A percentile compares a stretch with the other conserved stretches of the same genome.
phyloP scores from a whole-genome alignment of 2,797 vertebrate species.

The Gila robusta region DNA sequence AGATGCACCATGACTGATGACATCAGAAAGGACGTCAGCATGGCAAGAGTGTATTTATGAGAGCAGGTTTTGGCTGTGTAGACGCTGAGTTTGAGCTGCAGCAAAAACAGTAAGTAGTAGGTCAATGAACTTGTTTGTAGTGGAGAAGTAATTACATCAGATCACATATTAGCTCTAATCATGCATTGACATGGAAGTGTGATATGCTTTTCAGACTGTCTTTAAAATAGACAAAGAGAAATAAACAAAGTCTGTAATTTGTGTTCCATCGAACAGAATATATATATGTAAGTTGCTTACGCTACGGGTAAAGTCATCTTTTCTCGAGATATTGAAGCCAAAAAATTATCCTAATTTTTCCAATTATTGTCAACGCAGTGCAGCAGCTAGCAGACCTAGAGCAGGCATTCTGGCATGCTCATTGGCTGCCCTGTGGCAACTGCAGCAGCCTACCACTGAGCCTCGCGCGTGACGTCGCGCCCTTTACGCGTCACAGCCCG shows the following conservation, averaged over 20 bases:
- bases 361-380: too few relatives aligned
- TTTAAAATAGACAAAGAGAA: constrained; percentile 28
- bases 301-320: too few relatives aligned
- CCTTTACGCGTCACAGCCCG: too few relatives aligned
- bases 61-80: constrained; percentile 26
- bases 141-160: constrained; percentile 34
- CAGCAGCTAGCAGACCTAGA: too few relatives aligned
- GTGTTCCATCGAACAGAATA: background rate
- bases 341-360: too few relatives aligned
- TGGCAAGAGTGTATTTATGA: constrained; percentile 15
- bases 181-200: constrained; percentile 41
- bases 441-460: too few relatives aligned
- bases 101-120: background rate
- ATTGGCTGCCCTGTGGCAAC: too few relatives aligned
- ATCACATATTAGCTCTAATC: constrained; percentile 39
- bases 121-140: constrained; percentile 32
- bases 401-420: too few relatives aligned
- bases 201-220: constrained; percentile 41
- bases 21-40: constrained; percentile 46
- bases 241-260: background rate
- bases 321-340: too few relatives aligned
- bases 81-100: constrained; percentile 5
- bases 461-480: too few relatives aligned
- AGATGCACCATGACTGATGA: constrained; percentile 42
- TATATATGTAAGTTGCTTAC: background rate